Conservation (phyloP, 2,888 invertebrate genomes). For the Drosophila recens region DNA sequence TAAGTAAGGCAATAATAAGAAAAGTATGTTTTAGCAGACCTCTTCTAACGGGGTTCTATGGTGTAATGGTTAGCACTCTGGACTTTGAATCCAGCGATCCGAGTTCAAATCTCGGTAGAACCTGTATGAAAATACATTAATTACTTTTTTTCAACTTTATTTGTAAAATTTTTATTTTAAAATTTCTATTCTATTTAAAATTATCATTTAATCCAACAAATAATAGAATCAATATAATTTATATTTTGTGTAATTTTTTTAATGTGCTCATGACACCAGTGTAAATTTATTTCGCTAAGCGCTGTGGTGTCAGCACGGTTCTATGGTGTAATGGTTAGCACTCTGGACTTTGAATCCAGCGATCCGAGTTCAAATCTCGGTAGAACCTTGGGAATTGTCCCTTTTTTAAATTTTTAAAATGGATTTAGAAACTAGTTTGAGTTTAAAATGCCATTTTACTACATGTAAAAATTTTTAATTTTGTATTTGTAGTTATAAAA, state of each 20-base stretch:
- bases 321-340: conserved; percentile 84
- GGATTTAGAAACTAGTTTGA: not conserved
- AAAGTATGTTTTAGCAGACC: conserved; percentile 57
- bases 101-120: conserved; percentile 86
- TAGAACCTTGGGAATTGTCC: conserved; percentile 75
- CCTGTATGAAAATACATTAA: conserved; percentile 61
- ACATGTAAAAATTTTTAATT: not conserved
- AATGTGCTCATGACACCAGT: not conserved
- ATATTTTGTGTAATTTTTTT: not conserved
- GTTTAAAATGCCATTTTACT: not conserved
- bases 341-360: conserved; percentile 85
- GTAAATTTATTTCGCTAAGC: conserved; percentile 32
- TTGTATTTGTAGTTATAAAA: conserved; percentile 1
- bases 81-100: conserved; percentile 86
- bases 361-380: conserved; percentile 86
- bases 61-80: conserved; percentile 85
- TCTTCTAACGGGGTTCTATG: conserved; percentile 78
- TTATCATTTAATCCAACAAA: not conserved
- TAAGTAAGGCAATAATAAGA: conserved; percentile 4
- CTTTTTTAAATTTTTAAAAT: not conserved
- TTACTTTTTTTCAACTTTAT: not conserved
- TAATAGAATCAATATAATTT: not conserved
- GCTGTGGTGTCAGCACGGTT: conserved; percentile 59
- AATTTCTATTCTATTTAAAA: not conserved
- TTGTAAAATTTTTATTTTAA: not conserved